phyloP scores from a whole-genome alignment of 2,797 vertebrate species.

The Pelochelys cantorii region DNA sequence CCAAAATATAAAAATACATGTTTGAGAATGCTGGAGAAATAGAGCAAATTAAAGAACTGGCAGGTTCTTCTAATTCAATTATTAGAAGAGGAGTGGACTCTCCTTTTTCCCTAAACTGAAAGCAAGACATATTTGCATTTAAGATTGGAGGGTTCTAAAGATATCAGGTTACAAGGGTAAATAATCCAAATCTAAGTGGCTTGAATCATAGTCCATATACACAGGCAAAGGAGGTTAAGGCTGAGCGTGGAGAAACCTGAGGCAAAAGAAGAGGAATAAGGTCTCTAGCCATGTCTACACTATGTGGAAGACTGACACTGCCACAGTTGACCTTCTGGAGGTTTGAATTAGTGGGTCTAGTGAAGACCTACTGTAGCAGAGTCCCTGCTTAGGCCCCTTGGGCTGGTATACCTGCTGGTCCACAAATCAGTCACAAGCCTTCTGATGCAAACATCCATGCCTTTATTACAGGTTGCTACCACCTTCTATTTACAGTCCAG shows the following conservation, averaged over 20 bases:
- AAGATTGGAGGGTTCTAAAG: constrained; percentile 43
- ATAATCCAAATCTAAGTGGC: constrained; percentile 33
- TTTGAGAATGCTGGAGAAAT: background rate
- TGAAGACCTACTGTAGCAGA: too few relatives aligned
- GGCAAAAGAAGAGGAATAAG: background rate
- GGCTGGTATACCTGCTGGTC: too few relatives aligned
- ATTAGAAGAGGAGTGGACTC: constrained; percentile 17
- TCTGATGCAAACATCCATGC: too few relatives aligned
- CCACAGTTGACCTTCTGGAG: too few relatives aligned
- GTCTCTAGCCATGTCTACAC: too few relatives aligned
- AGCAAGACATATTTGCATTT: constrained; percentile 38
- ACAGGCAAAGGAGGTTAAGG: background rate
- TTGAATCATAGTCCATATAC: background rate
- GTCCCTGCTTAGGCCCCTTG: too few relatives aligned
- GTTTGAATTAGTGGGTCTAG: too few relatives aligned
- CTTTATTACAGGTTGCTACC: too few relatives aligned
- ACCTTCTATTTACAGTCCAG: too few relatives aligned
- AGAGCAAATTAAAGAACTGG: background rate
- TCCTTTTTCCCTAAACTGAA: constrained; percentile 47
- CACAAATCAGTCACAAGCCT: too few relatives aligned
- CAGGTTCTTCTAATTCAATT: constrained; percentile 13
- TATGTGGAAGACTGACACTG: too few relatives aligned
- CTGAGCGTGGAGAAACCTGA: background rate
- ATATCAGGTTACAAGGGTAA: constrained; percentile 34
- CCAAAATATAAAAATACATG: background rate